Conservation (phyloP, 37 sponge, comb jelly and placozoan species). For the Petrosia ficiformis region DNA sequence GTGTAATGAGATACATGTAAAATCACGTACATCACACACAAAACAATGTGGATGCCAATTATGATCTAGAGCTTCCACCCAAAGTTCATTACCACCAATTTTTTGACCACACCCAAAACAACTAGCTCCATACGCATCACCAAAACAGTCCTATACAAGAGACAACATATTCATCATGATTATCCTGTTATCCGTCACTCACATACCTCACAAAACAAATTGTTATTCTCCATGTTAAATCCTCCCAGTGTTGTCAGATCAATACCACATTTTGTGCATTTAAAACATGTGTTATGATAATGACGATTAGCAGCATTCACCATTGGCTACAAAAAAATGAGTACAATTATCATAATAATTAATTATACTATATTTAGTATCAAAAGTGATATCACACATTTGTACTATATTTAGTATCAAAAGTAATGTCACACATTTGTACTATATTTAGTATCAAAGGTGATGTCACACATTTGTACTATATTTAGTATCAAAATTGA, state of each 20-base stretch:
- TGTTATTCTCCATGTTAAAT: conserved; percentile 58
- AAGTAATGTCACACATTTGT: too few species aligned
- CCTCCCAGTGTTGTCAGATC: conserved; percentile 57
- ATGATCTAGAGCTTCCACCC: conserved; percentile 76
- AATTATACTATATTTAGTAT: too few species aligned
- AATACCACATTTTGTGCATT: conserved; percentile 40
- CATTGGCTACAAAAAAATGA: conserved; percentile 46
- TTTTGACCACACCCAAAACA: conserved; percentile 63
- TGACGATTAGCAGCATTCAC: conserved; percentile 45
- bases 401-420: too few species aligned
- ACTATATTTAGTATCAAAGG: too few species aligned
- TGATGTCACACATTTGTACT: too few species aligned
- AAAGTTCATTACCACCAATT: conserved; percentile 66
- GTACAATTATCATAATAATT: too few species aligned
- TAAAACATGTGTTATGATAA: conserved; percentile 75
- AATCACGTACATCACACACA: conserved; percentile 51
- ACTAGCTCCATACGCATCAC: conserved; percentile 29
- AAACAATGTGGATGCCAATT: conserved; percentile 79
- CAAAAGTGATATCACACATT: too few species aligned
- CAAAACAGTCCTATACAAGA: conserved; percentile 22
- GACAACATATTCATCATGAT: not conserved
- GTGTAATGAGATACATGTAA: not conserved
- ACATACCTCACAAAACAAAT: conserved; percentile 37
- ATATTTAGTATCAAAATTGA: too few species aligned
- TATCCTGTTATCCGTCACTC: not conserved